Conservation (phyloP, 2,113 vertebrate species). For the Upupa epops region DNA sequence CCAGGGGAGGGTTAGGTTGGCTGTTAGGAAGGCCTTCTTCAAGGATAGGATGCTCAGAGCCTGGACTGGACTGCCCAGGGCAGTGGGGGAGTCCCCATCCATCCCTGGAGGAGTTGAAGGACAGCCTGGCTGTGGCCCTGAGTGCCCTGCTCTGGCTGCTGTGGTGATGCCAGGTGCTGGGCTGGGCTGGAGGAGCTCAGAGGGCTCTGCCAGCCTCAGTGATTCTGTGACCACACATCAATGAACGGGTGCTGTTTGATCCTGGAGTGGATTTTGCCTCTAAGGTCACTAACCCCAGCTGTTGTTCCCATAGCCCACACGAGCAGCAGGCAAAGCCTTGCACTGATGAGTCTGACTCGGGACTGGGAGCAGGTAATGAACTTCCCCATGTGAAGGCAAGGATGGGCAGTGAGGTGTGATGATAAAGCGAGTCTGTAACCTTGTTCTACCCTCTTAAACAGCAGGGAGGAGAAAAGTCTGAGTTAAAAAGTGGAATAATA, state of each 20-base stretch:
- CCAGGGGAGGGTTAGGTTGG: no score
- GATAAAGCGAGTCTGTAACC: constrained; percentile 21
- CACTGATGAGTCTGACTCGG: neutral
- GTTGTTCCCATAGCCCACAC: neutral
- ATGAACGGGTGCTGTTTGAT: neutral
- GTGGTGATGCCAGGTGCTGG: no score
- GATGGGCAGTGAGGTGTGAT: neutral
- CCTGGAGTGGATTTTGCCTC: neutral
- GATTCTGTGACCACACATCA: accelerated
- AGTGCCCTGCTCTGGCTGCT: no score
- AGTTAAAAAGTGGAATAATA: neutral
- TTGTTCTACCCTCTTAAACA: neutral
- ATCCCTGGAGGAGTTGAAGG: no score
- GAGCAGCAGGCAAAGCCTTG: constrained; percentile 4
- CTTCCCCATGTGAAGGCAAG: neutral
- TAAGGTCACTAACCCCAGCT: neutral
- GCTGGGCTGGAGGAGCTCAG: neutral
- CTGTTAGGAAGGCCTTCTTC: no score
- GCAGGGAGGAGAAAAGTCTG: neutral
- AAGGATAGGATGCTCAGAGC: no score
- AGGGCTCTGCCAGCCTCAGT: neutral
- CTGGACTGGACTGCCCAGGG: no score
- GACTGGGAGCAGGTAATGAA: neutral
- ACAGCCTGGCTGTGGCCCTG: no score
- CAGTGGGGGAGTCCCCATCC: no score